Conservation (phyloP, 2,113 vertebrate species). For the Anseranas semipalmata region DNA sequence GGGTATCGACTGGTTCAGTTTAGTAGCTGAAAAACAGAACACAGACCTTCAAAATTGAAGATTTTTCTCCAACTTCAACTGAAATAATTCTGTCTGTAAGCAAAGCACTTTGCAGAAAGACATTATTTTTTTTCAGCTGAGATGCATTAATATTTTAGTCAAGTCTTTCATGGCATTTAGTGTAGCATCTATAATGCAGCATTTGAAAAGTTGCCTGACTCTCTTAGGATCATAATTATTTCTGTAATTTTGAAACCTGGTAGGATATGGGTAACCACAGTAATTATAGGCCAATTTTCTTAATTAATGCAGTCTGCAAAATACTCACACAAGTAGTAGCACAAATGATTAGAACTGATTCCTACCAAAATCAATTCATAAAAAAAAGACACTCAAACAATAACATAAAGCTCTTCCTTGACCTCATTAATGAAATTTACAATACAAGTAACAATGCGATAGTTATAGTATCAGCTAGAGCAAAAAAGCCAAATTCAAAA, state of each 20-base stretch:
- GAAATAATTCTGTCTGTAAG: slow-evolving; percentile 13
- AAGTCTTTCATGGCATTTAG: slow-evolving; percentile 54
- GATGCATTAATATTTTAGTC: slow-evolving; percentile 70
- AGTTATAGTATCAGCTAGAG: neutral
- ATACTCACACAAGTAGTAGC: slow-evolving; percentile 40
- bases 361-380: slow-evolving; percentile 64
- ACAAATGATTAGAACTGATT: slow-evolving; percentile 70
- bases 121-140: slow-evolving; percentile 7
- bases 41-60: neutral
- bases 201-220: slow-evolving; percentile 55
- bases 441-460: neutral
- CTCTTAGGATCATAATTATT: slow-evolving; percentile 64
- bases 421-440: slow-evolving; percentile 42
- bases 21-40: neutral
- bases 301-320: slow-evolving; percentile 74
- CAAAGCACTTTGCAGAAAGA: neutral
- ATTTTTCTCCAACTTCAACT: neutral
- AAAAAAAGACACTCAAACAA: slow-evolving; percentile 34
- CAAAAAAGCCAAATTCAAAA: neutral
- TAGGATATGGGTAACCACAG: slow-evolving; percentile 29
- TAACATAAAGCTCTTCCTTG: neutral
- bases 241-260: slow-evolving; percentile 56
- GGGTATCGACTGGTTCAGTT: neutral
- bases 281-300: slow-evolving; percentile 71
- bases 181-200: slow-evolving; percentile 59